These are phyloP conservation scores for Myiozetetes cayanensis DNA, from an alignment of 2,113 vertebrate genomes.

Conservation along the genomic window DNA sequence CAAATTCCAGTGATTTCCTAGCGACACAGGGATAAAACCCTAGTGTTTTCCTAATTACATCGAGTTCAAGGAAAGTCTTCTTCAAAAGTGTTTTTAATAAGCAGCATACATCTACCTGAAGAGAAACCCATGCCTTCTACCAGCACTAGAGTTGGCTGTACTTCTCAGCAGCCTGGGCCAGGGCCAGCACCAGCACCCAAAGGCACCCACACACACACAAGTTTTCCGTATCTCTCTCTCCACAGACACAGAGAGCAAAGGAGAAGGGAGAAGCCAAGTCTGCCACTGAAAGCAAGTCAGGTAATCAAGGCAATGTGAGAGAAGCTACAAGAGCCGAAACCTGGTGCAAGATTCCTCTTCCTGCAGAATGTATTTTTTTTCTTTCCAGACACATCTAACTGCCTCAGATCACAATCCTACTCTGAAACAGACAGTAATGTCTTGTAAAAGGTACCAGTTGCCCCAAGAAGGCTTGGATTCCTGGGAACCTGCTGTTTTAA, in stretches of 20 bases:
- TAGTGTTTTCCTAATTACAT: neutral
- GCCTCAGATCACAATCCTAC: neutral
- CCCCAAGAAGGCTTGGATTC: neutral
- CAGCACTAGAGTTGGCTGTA: accelerated
- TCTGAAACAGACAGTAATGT: neutral
- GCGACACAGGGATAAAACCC: neutral
- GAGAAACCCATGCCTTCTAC: neutral
- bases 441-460: neutral
- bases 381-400: neutral
- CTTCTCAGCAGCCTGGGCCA: neutral
- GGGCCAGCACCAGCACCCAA: neutral
- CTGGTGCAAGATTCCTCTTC: neutral
- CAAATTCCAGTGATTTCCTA: neutral
- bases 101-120: neutral
- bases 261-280: neutral
- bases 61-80: neutral
- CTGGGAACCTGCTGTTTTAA: neutral
- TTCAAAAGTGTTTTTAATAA: neutral
- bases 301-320: neutral
- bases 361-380: neutral
- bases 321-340: neutral
- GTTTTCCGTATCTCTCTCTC: neutral
- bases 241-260: neutral
- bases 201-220: neutral
- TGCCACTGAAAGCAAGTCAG: neutral